These are phyloP conservation scores for Reticulitermes speratus DNA, from an alignment of 1,140 invertebrate genomes.

Conservation along the genomic window DNA sequence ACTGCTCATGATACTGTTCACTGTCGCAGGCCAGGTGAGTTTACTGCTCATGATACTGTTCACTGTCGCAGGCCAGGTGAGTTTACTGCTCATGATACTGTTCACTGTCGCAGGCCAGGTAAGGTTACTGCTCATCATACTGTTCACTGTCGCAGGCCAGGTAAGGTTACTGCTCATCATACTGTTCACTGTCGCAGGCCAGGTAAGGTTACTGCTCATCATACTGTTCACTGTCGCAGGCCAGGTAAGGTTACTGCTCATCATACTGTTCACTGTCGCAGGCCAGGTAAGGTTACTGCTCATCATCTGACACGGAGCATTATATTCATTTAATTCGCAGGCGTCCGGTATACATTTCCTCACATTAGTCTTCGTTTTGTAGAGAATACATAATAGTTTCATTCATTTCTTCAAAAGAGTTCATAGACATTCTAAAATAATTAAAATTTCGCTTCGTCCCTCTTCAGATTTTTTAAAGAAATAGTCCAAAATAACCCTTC, in stretches of 20 bases:
- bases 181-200: slow-evolving; percentile 56
- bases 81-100: slow-evolving; percentile 69
- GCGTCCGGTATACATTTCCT: too few relatives aligned
- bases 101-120: slow-evolving; percentile 87
- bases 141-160: slow-evolving; percentile 83
- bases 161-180: slow-evolving; percentile 73
- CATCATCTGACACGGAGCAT: too few relatives aligned
- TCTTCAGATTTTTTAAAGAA: too few relatives aligned
- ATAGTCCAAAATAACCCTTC: too few relatives aligned
- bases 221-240: too few relatives aligned
- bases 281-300: slow-evolving; percentile 68
- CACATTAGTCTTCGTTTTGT: too few relatives aligned
- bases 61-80: slow-evolving; percentile 80
- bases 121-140: slow-evolving; percentile 69
- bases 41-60: slow-evolving; percentile 76
- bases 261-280: slow-evolving; percentile 77
- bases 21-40: slow-evolving; percentile 83
- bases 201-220: too few relatives aligned
- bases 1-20: slow-evolving; percentile 73
- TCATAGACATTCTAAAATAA: too few relatives aligned
- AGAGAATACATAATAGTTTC: too few relatives aligned
- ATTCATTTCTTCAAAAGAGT: too few relatives aligned
- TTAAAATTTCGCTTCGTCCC: too few relatives aligned
- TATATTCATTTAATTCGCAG: too few relatives aligned
- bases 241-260: slow-evolving; percentile 66